Base-by-base conservation (phyloP, 2,797 vertebrate genomes). In the Thunnus albacares region DNA sequence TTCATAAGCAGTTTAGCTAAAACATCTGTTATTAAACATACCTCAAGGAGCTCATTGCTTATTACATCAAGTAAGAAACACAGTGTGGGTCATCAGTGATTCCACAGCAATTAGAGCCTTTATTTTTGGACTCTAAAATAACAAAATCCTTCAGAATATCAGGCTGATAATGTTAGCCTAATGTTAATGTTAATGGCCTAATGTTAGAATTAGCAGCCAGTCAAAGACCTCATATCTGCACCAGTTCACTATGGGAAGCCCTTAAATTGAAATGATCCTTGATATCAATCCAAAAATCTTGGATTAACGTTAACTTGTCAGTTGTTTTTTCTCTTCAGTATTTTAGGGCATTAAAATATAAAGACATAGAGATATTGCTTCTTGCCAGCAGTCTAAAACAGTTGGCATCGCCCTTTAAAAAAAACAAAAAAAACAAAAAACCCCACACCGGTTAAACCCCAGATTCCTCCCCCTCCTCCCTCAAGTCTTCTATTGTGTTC, bases 401-500 rank as follows among this genome's bases (percentile, higher is more conserved):
- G 12, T 85, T 70, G 51, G 82, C 81, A 75, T 83, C 67, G 3
- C 35, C 30, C 33, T 83, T 89, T 87, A 47, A 74, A 75, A 84
- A 61, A 30, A 30, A 30, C 28, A 30, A 30, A 30, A 30, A 30
- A 30, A 28, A n/a, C n/a, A n/a, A 30, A 30, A 30, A 24, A 24
- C 61, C 83, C 74, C n/a, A 28, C 71, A 83, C 82, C 64, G 10
- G 68, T 90, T 85, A 76, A 81, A 80, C 76, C 81, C 79, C 75
- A 69, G 65, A 85, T 67, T 75, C 83, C 77, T 72, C 61, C 78
- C 82, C 71, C 63, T 70, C 64, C 55, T 56, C 78, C 82, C 78
- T 63, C 76, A 71, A 72, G 77, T 76, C 82, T 76, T 6, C 90
- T 53, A 83, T 93, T 92, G 88, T 91, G 41, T 83, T 90, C 61